Percentiles rank a stretch among this genome's conserved stretches.
Conservation (phyloP, 2,888 invertebrate genomes). For the Lacanobia oleracea region DNA sequence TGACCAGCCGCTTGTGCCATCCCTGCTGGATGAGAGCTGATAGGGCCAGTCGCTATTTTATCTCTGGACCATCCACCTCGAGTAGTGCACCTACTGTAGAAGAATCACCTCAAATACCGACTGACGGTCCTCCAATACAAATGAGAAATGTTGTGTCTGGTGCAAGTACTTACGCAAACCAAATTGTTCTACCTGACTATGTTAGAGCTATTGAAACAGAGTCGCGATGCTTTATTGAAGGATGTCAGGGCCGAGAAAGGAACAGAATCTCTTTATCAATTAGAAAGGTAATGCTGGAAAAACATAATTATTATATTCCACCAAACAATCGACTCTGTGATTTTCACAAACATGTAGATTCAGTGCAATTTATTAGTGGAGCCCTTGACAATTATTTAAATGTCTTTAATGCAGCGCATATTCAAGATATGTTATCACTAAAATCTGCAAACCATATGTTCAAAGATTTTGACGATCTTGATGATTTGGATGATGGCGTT, state of each 20-base stretch:
- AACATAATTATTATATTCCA: background rate
- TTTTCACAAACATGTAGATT: slow-evolving; percentile 5
- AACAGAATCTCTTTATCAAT: slow-evolving; percentile 8
- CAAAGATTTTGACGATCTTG: slow-evolving; percentile 5
- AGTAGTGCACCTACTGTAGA: background rate
- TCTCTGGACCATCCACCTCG: too few species aligned
- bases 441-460: slow-evolving; percentile 11
- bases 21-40: slow-evolving; percentile 4
- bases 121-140: background rate
- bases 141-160: background rate
- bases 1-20: background rate
- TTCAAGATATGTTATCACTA: slow-evolving; percentile 15
- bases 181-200: slow-evolving; percentile 7
- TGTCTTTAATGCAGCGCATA: slow-evolving; percentile 10
- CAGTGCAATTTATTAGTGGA: slow-evolving; percentile 6
- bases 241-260: slow-evolving; percentile 4
- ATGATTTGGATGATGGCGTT: slow-evolving; percentile 3
- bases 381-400: slow-evolving; percentile 15
- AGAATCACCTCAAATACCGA: slow-evolving; percentile 1
- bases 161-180: slow-evolving; percentile 3
- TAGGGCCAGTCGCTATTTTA: background rate
- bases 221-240: slow-evolving; percentile 1
- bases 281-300: slow-evolving; percentile 8
- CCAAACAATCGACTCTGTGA: too few species aligned
- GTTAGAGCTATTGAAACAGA: slow-evolving; percentile 12